These are phyloP conservation scores for Eurosta solidaginis DNA, from an alignment of 1,140 invertebrate species.

Conservation along the genomic window DNA sequence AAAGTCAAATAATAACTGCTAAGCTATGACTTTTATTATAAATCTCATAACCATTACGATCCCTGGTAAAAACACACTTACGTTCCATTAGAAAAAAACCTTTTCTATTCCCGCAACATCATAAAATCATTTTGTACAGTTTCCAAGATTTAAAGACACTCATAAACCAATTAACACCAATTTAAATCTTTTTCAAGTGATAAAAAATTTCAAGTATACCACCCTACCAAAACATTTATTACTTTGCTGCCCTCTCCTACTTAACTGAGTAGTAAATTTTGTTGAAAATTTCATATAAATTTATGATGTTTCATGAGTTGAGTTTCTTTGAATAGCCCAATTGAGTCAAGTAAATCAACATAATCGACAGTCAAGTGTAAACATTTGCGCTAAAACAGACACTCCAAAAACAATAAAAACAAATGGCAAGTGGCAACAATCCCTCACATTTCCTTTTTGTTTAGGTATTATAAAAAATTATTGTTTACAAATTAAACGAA, in stretches of 20 bases:
- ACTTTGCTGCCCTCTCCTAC: neutral
- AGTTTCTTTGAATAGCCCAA: neutral
- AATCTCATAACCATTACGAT: no score
- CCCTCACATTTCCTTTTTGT: neutral
- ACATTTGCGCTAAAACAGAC: constrained; percentile 12
- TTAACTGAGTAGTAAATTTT: neutral
- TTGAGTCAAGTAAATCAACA: neutral
- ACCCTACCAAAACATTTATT: neutral
- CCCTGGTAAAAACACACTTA: no score
- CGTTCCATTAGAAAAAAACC: no score
- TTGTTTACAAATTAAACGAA: constrained; percentile 20
- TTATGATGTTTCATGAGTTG: constrained; percentile 19
- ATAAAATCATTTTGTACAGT: neutral
- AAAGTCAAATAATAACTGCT: no score
- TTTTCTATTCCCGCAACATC: neutral
- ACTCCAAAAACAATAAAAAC: constrained; percentile 15
- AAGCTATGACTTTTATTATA: no score
- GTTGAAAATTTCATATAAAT: constrained; percentile 26
- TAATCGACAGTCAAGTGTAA: constrained; percentile 1
- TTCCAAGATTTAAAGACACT: constrained; percentile 3
- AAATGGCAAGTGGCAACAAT: neutral
- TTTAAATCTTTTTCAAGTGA: constrained; percentile 15
- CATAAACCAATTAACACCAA: constrained; percentile 26
- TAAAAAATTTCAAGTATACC: neutral
- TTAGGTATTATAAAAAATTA: constrained; percentile 14